These are phyloP conservation scores for Ceratitis capitata DNA, from an alignment of 1,140 invertebrate genomes.

Conservation along the genomic window DNA sequence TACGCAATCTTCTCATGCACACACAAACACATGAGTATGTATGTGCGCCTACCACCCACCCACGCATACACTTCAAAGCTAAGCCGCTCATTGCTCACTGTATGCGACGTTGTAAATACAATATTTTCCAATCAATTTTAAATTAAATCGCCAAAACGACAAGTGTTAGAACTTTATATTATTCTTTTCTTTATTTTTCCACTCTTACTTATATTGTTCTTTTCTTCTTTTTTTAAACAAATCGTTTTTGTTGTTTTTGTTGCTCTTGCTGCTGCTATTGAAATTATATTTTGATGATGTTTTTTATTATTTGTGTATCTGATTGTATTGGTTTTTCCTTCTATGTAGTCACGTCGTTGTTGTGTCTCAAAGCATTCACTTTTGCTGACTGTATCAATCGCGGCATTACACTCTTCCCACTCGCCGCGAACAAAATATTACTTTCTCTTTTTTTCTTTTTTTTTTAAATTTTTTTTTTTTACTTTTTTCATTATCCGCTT, in stretches of 20 bases:
- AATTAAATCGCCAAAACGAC: background rate
- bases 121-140: conserved; percentile 31
- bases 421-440: too few relatives aligned
- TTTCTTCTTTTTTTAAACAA: background rate
- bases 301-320: background rate
- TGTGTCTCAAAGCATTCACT: background rate
- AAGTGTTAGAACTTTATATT: background rate
- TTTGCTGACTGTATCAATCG: background rate
- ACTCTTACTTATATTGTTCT: background rate
- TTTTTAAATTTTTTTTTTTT: too few relatives aligned
- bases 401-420: background rate
- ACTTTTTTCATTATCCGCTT: background rate
- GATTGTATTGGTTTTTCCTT: background rate
- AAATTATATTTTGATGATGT: too few relatives aligned
- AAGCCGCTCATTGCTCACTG: background rate
- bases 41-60: background rate
- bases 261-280: background rate
- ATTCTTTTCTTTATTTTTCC: background rate
- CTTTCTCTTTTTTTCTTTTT: too few relatives aligned
- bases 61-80: background rate
- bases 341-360: background rate
- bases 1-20: too few relatives aligned
- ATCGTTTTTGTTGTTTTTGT: background rate
- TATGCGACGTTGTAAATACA: too few relatives aligned
- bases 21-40: background rate